Conservation (phyloP, 2,113 vertebrate species). For the Hydrolagus affinis region DNA sequence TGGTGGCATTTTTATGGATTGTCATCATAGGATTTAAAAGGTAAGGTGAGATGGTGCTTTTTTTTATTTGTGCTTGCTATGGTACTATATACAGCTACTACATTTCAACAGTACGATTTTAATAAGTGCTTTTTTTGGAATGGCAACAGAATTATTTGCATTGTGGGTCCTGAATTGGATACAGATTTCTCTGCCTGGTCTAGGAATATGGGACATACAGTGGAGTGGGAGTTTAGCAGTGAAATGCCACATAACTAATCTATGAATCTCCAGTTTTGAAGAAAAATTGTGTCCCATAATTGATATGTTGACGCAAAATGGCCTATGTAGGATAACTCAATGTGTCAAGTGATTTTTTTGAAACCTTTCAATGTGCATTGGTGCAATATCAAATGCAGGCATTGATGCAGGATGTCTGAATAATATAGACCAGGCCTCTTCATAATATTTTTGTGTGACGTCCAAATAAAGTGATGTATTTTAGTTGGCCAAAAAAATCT, state of each 20-base stretch:
- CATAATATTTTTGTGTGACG: no score
- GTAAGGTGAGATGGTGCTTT: neutral
- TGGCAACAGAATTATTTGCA: neutral
- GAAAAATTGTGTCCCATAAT: no score
- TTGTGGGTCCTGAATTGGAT: neutral
- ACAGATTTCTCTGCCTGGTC: neutral
- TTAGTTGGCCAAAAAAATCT: no score
- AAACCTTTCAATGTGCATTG: no score
- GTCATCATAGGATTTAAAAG: neutral
- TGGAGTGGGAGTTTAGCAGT: neutral
- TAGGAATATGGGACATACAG: neutral
- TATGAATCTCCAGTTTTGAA: no score
- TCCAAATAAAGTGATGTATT: no score
- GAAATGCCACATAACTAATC: neutral
- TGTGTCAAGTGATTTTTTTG: no score
- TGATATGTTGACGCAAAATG: no score
- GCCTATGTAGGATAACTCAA: no score
- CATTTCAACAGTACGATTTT: neutral
- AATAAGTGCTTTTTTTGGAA: neutral
- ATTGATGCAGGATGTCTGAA: no score
- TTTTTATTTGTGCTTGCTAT: slow-evolving; percentile 14
- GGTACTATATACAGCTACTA: neutral
- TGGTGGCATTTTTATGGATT: slow-evolving; percentile 19
- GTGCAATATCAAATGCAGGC: no score
- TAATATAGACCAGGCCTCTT: no score